phyloP scores from a whole-genome alignment of 2,113 vertebrate genomes.

The Macquaria australasica region DNA sequence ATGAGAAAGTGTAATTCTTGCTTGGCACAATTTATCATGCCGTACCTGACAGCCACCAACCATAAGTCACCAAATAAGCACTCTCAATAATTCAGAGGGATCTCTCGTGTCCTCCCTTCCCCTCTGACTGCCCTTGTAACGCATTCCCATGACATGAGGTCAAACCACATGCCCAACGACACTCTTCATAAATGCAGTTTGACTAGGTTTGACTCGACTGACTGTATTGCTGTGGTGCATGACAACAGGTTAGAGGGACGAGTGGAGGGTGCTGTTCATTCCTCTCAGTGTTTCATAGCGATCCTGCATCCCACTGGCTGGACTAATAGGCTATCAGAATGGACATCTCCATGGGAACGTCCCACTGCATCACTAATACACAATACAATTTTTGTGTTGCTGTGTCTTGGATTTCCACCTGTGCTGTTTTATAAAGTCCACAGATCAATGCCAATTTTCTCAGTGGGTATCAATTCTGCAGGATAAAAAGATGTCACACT shows the following conservation, averaged over 20 bases:
- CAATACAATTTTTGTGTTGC: conserved; percentile 40
- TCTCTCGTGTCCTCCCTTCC: conserved; percentile 68
- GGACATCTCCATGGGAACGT: conserved; percentile 82
- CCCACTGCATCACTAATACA: conserved; percentile 67
- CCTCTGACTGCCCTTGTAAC: conserved; percentile 74
- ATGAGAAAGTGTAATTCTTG: conserved; percentile 85
- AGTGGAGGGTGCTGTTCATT: conserved; percentile 35
- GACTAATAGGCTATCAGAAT: conserved; percentile 73
- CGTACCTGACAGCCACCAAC: conserved; percentile 78
- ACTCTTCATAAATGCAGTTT: conserved; percentile 45
- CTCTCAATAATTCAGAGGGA: conserved; percentile 81
- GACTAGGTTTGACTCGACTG: conserved; percentile 43
- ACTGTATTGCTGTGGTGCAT: conserved; percentile 33
- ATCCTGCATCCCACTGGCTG: conserved; percentile 59
- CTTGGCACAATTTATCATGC: conserved; percentile 77
- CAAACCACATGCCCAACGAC: conserved; percentile 64
- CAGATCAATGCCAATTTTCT: neutral
- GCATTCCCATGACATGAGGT: conserved; percentile 59
- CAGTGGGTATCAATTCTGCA: conserved; percentile 10
- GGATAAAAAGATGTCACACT: neutral
- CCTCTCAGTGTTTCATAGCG: conserved; percentile 58
- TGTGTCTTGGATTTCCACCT: neutral
- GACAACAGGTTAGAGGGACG: conserved; percentile 50
- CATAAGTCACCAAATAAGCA: conserved; percentile 86
- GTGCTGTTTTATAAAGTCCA: conserved; percentile 15